A percentile compares a stretch with the other conserved stretches of the same genome.
Evolutionary conservation across 2,113 vertebrate species (phyloP).

Genomic region (Gila orcuttii): DNA sequence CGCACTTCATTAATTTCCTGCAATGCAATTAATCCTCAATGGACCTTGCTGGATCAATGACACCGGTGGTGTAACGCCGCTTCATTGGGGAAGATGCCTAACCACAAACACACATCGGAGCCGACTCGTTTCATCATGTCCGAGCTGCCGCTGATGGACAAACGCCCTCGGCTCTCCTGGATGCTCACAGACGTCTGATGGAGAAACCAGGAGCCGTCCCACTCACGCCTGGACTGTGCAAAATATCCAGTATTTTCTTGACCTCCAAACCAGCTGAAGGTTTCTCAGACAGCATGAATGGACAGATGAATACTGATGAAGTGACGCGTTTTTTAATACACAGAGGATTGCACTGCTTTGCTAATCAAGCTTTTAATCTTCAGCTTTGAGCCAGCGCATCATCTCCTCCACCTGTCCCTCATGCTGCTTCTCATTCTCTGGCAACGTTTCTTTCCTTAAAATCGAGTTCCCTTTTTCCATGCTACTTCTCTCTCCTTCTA

Average conservation of each 20-base stretch:
- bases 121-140: neutral
- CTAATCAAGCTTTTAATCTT: neutral
- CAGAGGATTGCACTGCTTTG: neutral
- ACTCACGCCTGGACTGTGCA: neutral
- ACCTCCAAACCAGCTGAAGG: neutral
- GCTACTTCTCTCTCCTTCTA: neutral
- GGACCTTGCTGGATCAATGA: neutral
- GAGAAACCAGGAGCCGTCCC: neutral
- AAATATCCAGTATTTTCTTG: neutral
- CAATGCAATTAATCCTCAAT: constrained; percentile 3
- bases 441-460: neutral
- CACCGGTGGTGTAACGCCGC: neutral
- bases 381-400: neutral
- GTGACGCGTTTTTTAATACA: neutral
- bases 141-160: neutral
- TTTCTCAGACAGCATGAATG: neutral
- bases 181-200: neutral
- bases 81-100: neutral
- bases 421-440: neutral
- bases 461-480: neutral
- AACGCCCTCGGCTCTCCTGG: neutral
- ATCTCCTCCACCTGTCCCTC: neutral
- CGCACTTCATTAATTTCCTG: neutral
- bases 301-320: constrained; percentile 23
- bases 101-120: neutral